phyloP scores from a whole-genome alignment of 2,113 vertebrate genomes.

The Phasianus colchicus region DNA sequence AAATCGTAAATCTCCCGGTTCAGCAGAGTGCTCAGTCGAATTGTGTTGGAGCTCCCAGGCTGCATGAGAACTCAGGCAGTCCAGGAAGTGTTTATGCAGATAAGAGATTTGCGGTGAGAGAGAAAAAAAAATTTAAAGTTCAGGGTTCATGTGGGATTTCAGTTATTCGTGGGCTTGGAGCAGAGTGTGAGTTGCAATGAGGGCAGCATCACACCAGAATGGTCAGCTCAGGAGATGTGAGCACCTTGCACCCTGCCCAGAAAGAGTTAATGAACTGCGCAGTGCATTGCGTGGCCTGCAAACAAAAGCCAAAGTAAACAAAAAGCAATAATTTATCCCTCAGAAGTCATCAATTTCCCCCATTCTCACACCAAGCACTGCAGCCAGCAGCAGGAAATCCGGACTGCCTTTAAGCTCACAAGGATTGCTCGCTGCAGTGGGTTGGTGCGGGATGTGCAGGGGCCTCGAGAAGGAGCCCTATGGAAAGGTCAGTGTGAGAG shows the following conservation, averaged over 20 bases:
- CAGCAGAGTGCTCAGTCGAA: background rate
- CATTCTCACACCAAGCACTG: constrained; percentile 55
- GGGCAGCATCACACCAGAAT: no score
- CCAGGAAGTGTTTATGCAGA: constrained; percentile 65
- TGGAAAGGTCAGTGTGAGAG: background rate
- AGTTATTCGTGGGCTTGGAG: background rate
- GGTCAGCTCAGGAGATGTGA: background rate
- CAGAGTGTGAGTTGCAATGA: accelerated
- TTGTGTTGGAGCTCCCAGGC: background rate
- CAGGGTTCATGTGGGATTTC: background rate
- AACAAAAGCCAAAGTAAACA: constrained; percentile 60
- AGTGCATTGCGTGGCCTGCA: background rate
- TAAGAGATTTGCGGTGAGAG: constrained; percentile 41
- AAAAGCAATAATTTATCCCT: constrained; percentile 51
- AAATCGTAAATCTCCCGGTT: constrained; percentile 56
- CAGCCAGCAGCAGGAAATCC: constrained; percentile 67
- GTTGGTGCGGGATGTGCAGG: background rate
- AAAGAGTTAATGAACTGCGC: background rate
- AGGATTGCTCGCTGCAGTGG: background rate
- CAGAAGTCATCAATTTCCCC: constrained; percentile 55
- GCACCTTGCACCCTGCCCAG: accelerated
- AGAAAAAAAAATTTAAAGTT: background rate
- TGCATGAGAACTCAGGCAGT: constrained; percentile 57
- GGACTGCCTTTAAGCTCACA: background rate
- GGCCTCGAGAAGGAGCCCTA: background rate